Percentiles rank a stretch among this genome's conserved stretches.
Conservation (phyloP, 2,113 vertebrate genomes). For the western clawed frog (Xenopus tropicalis) region UCB_Xtro_10.0 CM004444.2:90846501-90847000, state of each 20-base stretch:
- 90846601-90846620: no score
- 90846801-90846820: constrained; percentile 69
- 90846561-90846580: no score
- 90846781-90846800: constrained; percentile 88
- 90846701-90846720: constrained; percentile 75
- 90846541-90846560: no score
- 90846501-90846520: no score
- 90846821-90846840: constrained; percentile 70
- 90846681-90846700: constrained; percentile 77
- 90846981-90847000: no score
- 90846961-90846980: background rate
- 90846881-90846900: no score
- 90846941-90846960: background rate
- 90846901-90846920: background rate
- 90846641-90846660: no score
- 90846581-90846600: no score
- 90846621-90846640: no score
- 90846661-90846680: constrained; percentile 63
- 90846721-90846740: constrained; percentile 87
- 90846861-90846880: constrained; percentile 1
- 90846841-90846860: constrained; percentile 84
- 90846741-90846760: constrained; percentile 79
- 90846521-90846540: no score
- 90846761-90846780: constrained; percentile 74
- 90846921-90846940: background rate